A percentile compares a stretch with the other conserved stretches of the same genome.
These are phyloP conservation scores for Xenopus borealis DNA, from an alignment of 2,113 vertebrate genomes.

Conservation along the genomic window DNA sequence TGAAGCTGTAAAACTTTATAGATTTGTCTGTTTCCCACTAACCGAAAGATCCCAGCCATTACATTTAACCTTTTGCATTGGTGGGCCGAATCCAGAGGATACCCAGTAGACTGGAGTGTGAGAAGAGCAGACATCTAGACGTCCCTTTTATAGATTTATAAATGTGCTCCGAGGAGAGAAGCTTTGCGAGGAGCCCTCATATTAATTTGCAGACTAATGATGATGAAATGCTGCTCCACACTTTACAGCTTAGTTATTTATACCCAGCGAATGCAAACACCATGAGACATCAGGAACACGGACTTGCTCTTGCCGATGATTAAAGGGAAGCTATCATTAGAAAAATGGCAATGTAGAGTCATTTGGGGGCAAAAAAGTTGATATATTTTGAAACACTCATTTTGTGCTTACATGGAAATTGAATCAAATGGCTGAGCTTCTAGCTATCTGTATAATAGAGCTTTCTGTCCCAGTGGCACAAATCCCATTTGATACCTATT, in stretches of 20 bases:
- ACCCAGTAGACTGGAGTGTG: constrained; percentile 21
- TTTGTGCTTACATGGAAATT: no score
- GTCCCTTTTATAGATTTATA: constrained; percentile 53
- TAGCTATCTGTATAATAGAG: no score
- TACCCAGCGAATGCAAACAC: neutral
- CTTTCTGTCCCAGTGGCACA: no score
- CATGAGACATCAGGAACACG: no score
- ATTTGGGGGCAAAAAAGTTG: no score
- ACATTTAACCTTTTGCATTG: constrained; percentile 6
- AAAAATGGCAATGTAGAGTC: no score
- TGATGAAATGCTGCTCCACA: constrained; percentile 36
- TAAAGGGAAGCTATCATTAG: no score
- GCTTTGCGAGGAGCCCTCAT: constrained; percentile 46
- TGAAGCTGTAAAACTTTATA: constrained; percentile 18
- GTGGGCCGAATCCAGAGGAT: constrained; percentile 28
- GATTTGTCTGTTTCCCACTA: constrained; percentile 3
- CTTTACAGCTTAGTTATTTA: neutral
- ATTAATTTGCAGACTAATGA: constrained; percentile 33
- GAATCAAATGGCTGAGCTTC: no score
- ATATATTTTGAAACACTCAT: no score
- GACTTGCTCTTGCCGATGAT: no score
- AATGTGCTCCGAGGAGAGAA: constrained; percentile 48
- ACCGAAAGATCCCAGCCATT: neutral
- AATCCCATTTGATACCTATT: no score
- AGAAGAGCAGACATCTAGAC: constrained; percentile 43